phyloP scores from a whole-genome alignment of 64 coral and sea anemone species.

The Trachythela sp. region DNA sequence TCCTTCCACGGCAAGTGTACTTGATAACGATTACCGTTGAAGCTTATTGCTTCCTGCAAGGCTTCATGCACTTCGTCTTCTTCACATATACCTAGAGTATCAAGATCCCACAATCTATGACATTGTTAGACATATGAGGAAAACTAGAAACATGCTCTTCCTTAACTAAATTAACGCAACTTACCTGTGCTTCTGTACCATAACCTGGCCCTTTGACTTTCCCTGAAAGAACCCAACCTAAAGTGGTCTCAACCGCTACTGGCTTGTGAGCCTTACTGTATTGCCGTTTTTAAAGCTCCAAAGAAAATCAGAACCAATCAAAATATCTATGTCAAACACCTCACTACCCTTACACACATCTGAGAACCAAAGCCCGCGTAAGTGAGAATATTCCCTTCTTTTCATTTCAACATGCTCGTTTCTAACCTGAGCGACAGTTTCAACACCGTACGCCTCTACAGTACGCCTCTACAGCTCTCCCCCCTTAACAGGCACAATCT shows the following conservation, averaged over 20 bases:
- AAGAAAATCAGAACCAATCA: not conserved
- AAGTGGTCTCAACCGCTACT: too few relatives aligned
- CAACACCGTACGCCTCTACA: too few relatives aligned
- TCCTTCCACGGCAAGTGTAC: not conserved
- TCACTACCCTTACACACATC: not conserved
- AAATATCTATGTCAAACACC: not conserved
- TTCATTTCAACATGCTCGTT: not conserved
- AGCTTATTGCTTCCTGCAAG: not conserved
- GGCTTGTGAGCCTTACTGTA: not conserved
- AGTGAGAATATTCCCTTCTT: not conserved
- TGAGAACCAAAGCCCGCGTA: not conserved
- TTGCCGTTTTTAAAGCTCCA: not conserved
- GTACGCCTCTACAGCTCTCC: too few relatives aligned
- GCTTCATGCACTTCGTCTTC: not conserved
- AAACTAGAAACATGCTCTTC: not conserved
- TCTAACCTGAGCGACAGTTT: not conserved
- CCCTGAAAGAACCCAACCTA: too few relatives aligned
- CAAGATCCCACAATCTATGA: not conserved
- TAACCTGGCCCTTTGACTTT: too few relatives aligned
- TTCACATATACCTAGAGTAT: not conserved
- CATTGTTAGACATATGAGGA: not conserved
- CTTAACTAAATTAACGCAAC: too few relatives aligned
- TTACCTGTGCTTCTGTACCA: too few relatives aligned
- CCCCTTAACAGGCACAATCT: too few relatives aligned
- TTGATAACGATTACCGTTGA: not conserved